A percentile compares a stretch with the other conserved stretches of the same genome.
phyloP scores from a whole-genome alignment of 2,113 vertebrate genomes.

The Colius striatus region DNA sequence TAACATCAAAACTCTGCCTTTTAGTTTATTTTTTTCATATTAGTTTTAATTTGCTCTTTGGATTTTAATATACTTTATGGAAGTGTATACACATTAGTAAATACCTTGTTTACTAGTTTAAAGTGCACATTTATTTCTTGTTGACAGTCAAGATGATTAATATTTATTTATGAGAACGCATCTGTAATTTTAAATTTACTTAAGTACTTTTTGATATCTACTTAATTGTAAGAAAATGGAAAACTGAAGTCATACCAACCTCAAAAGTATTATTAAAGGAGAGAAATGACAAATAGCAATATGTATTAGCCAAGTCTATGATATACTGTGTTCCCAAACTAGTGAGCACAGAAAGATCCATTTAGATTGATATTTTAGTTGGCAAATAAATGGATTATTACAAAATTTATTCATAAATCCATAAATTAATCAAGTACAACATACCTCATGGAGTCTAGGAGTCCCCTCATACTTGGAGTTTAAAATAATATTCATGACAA shows the following conservation, averaged over 20 bases:
- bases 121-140: not conserved
- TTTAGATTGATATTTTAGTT: constrained; percentile 1
- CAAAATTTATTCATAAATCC: not conserved
- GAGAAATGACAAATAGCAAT: not conserved
- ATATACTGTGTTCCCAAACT: not conserved
- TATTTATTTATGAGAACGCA: not conserved
- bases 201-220: not conserved
- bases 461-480: not conserved
- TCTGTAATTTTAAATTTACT: not conserved
- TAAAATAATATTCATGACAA: not conserved
- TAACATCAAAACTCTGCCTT: not conserved
- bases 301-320: not conserved
- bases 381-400: not conserved
- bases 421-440: not conserved
- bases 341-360: not conserved
- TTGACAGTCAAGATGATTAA: not conserved
- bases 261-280: not conserved
- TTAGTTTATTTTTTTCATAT: not conserved
- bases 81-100: not conserved
- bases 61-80: not conserved
- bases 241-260: not conserved
- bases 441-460: not conserved
- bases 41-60: not conserved
- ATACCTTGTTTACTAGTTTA: not conserved
- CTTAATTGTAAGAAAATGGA: not conserved